phyloP scores from a whole-genome alignment of 1,140 invertebrate species.

The Polypedilum pembai region DNA sequence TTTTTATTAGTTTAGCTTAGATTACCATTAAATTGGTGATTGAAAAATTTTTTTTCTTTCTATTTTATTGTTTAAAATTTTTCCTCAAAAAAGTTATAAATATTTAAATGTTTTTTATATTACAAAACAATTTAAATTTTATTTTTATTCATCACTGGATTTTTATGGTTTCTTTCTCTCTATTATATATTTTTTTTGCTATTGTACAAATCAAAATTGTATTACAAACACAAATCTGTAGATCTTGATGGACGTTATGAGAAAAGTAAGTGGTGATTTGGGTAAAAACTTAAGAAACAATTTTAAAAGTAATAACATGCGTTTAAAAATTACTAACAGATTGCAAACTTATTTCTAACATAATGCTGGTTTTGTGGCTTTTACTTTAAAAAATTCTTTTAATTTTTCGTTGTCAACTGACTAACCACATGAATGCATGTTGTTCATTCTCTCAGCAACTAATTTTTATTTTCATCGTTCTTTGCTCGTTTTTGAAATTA shows the following conservation, averaged over 20 bases:
- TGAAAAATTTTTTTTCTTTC: background rate
- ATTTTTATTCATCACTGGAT: background rate
- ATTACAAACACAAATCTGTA: conserved; percentile 29
- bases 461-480: background rate
- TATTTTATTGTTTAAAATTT: conserved; percentile 1
- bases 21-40: background rate
- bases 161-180: background rate
- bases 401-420: conserved; percentile 3
- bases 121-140: conserved; percentile 7
- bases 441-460: background rate
- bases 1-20: too few species aligned
- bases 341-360: background rate
- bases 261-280: conserved; percentile 35
- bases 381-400: conserved; percentile 1
- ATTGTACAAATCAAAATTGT: background rate
- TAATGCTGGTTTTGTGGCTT: background rate
- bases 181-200: background rate
- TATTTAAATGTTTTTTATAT: conserved; percentile 21
- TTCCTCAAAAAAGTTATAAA: too few species aligned
- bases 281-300: background rate
- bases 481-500: too few species aligned
- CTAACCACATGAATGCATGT: conserved; percentile 11
- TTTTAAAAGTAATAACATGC: background rate
- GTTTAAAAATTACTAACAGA: conserved; percentile 17
- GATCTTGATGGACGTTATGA: conserved; percentile 31